A percentile compares a stretch with the other conserved stretches of the same genome.
These are phyloP conservation scores for Ptilodon capucinus DNA, from an alignment of 2,888 invertebrate genomes.

Conservation along the genomic window DNA sequence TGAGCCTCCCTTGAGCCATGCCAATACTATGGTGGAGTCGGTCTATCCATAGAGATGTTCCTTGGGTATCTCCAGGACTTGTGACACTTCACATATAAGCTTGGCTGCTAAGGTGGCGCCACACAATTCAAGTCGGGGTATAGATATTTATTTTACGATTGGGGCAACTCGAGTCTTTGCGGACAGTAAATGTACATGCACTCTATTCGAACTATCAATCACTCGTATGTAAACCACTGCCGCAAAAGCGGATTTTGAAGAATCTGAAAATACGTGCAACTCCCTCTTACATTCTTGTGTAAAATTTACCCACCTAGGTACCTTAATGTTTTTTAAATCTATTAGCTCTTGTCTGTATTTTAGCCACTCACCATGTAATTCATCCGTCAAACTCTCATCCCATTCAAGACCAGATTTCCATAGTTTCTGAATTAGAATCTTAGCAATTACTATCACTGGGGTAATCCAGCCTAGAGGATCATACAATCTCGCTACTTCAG, in stretches of 20 bases:
- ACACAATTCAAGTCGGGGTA: constrained; percentile 10
- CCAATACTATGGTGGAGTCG: constrained; percentile 4
- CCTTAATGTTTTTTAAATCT: neutral
- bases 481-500: neutral
- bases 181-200: neutral
- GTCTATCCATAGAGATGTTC: neutral
- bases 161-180: constrained; percentile 8
- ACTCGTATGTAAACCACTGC: constrained; percentile 1
- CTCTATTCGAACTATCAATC: no score
- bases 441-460: neutral
- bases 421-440: neutral
- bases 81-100: constrained; percentile 2
- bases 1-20: neutral
- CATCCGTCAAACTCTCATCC: neutral
- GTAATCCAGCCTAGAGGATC: neutral
- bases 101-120: constrained; percentile 6
- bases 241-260: constrained; percentile 3
- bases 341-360: neutral
- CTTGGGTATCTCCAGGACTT: neutral
- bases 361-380: neutral
- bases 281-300: neutral
- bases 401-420: neutral
- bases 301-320: neutral
- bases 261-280: constrained; percentile 5
- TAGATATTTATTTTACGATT: neutral